A percentile compares a stretch with the other conserved stretches of the same genome.
Evolutionary conservation across 92 coral and sea anemone species (phyloP).

Genomic region (Epizoanthus scotinus): DNA sequence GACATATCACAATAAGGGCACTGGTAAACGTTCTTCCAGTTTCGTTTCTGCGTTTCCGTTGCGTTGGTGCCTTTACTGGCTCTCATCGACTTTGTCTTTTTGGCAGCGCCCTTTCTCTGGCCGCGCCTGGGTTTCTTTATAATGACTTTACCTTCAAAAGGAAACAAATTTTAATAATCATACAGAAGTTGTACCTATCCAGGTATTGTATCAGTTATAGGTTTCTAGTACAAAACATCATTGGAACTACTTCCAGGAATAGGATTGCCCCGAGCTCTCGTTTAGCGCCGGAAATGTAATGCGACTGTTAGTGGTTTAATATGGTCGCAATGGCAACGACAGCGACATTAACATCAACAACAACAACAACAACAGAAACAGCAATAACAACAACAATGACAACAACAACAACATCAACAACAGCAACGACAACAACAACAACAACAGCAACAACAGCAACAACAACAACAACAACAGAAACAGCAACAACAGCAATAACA

Average conservation of each 20-base stretch:
- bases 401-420: not conserved
- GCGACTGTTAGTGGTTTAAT: too few species aligned
- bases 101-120: not conserved
- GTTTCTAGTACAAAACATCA: too few species aligned
- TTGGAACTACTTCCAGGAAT: too few species aligned
- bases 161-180: too few species aligned
- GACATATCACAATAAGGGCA: constrained; percentile 44
- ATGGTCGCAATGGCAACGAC: not conserved
- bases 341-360: not conserved
- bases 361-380: not conserved
- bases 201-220: too few species aligned
- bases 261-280: too few species aligned
- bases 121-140: constrained; percentile 22
- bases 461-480: not conserved
- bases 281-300: too few species aligned
- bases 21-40: constrained; percentile 40
- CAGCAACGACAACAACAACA: not conserved
- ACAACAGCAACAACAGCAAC: not conserved
- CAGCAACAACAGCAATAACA: not conserved
- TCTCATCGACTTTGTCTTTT: constrained; percentile 19
- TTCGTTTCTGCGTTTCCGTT: constrained; percentile 30
- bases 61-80: constrained; percentile 26
- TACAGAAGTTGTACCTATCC: too few species aligned
- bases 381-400: not conserved
- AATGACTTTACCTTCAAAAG: not conserved